Conservation (phyloP, 2,113 vertebrate genomes). For the Crotophaga sulcirostris region DNA sequence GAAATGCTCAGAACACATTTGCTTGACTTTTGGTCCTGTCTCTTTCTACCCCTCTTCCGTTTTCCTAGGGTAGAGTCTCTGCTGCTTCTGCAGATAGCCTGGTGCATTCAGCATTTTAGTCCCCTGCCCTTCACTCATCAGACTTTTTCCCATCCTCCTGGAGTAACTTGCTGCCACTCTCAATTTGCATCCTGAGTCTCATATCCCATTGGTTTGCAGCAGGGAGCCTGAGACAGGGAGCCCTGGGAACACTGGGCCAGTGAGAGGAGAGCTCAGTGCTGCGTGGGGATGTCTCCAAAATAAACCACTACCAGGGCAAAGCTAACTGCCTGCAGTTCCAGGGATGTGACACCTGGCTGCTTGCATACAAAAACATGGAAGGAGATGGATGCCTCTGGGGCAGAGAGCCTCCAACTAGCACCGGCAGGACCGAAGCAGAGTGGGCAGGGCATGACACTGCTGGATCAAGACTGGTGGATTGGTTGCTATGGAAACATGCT, state of each 20-base stretch:
- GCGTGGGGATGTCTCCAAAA: neutral
- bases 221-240: neutral
- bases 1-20: neutral
- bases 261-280: neutral
- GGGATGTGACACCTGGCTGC: neutral
- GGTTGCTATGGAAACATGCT: conserved; percentile 66
- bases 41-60: neutral
- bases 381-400: neutral
- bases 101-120: neutral
- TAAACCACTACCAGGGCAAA: neutral
- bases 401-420: neutral
- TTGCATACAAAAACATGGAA: neutral
- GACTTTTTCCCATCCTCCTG: neutral
- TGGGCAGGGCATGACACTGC: neutral
- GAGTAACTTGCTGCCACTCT: neutral
- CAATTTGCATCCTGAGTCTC: neutral
- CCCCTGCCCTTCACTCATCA: neutral
- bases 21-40: neutral
- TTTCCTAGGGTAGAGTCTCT: neutral
- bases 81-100: neutral
- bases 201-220: neutral
- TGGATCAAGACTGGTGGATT: neutral
- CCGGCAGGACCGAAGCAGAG: neutral
- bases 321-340: neutral
- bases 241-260: neutral